Base-by-base conservation (phyloP, 2,797 vertebrate species). In the Mastacembelus armatus region DNA sequence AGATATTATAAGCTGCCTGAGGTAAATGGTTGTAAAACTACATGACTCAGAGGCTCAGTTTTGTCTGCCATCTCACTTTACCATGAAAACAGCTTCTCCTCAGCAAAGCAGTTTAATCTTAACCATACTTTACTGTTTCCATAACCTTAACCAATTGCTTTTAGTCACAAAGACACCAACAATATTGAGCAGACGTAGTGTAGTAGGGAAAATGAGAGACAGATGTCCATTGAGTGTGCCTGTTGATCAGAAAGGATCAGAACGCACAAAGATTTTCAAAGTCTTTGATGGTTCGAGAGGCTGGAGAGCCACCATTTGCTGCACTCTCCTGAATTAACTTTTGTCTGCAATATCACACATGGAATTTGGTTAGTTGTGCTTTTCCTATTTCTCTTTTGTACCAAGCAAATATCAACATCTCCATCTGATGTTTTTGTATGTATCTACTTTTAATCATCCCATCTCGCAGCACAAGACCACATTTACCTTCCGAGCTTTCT, bases 401-500 rank as follows among this genome's bases (percentile, higher is more conserved):
- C 15, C 44, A 3, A 10, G 18, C 16, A 58, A 27, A 72, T 56
- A 16, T 58, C 59, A 48, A 18, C 52, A 50, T 57, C 19, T 30
- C 38, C 56, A 42, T 66, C 71, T 19, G 33, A 30, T 70, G 14
- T 48, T 72, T n/a, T 65, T 45, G 71, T 51, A 69, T 32, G 18
- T 11, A 18, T n/a, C 19, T 24, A 11, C 33, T 15, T 68, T 52
- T 8, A 55, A 42, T 74, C 45, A 19, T 56, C 27, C n/a, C 33
- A 65, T 79, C 50, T 64, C 27, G 29, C 51, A 29, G 69, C 55
- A n/a, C 11, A 7, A 26, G 51, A 36, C 27, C 35, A 32, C 56
- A 19, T 83, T 77, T 72, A 78, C 66, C 58, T 80, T 52, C 56
- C 21, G 9, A 44, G 24, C 40, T 50, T 63, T 77, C 50, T 36